Conservation (phyloP, 2,113 vertebrate genomes). For the Nansenia antarctica region DNA sequence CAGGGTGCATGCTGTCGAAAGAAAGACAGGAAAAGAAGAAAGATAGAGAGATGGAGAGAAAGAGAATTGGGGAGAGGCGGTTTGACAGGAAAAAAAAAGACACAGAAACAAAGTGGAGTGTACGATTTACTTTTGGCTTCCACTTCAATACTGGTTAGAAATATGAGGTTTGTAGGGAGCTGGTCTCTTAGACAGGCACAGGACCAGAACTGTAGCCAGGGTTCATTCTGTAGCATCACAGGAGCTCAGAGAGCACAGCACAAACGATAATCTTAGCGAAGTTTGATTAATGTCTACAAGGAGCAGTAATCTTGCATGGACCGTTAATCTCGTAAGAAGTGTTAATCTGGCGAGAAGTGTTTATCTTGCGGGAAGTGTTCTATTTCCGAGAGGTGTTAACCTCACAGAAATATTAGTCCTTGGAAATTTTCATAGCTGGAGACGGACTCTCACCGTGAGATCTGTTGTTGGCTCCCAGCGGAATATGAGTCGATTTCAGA, state of each 20-base stretch:
- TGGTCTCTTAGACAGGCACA: neutral
- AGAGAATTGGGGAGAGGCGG: neutral
- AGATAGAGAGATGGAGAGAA: neutral
- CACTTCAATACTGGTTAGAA: too few species aligned
- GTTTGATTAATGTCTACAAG: slow-evolving; percentile 60
- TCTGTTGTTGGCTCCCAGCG: neutral
- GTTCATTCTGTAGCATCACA: slow-evolving; percentile 45
- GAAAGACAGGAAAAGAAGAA: too few species aligned
- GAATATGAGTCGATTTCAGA: neutral
- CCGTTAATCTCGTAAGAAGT: slow-evolving; percentile 57
- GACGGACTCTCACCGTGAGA: neutral
- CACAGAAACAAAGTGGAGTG: neutral
- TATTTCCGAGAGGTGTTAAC: slow-evolving; percentile 53
- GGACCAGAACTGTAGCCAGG: neutral
- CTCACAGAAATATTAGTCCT: slow-evolving; percentile 58
- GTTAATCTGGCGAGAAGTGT: slow-evolving; percentile 40
- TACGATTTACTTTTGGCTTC: too few species aligned
- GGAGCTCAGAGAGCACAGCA: slow-evolving; percentile 31
- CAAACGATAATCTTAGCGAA: slow-evolving; percentile 59
- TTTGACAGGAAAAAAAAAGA: neutral
- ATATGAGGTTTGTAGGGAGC: too few species aligned
- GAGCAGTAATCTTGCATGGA: slow-evolving; percentile 60
- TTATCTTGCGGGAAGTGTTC: slow-evolving; percentile 44
- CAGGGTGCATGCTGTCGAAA: slow-evolving; percentile 1
- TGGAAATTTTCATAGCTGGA: neutral